phyloP scores from a whole-genome alignment of 2,113 vertebrate species.

The Acanthisitta chloris region DNA sequence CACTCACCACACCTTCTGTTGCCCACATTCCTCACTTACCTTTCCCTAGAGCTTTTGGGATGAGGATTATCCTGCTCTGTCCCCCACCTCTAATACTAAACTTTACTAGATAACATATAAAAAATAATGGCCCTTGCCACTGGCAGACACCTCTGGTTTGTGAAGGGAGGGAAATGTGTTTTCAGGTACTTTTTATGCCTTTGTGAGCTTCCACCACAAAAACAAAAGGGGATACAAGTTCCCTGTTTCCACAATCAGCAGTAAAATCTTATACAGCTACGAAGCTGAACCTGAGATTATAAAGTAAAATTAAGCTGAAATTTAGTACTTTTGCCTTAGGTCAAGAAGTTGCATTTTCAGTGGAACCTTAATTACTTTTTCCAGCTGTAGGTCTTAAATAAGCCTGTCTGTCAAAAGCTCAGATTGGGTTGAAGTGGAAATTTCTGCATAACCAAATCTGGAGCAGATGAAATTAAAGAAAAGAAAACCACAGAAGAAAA shows the following conservation, averaged over 20 bases:
- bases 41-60: not conserved
- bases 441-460: not conserved
- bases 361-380: conserved; percentile 14
- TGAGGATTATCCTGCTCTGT: not conserved
- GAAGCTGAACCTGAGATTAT: not conserved
- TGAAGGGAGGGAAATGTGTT: not conserved
- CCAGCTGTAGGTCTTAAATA: conserved; percentile 21
- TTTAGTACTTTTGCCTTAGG: not conserved
- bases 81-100: not conserved
- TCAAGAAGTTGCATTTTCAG: not conserved
- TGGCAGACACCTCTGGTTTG: not conserved
- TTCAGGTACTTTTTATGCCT: not conserved
- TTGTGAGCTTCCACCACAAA: not conserved
- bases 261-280: not conserved
- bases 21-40: not conserved
- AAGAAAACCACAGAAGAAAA: conserved; percentile 38
- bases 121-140: not conserved
- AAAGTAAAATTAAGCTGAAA: not conserved
- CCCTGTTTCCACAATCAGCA: not conserved
- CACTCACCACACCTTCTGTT: not conserved
- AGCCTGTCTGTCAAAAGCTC: not conserved
- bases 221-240: not conserved
- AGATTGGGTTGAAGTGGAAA: not conserved
- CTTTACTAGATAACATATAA: not conserved
- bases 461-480: conserved; percentile 26